Evolutionary conservation across 2,113 vertebrate genomes (phyloP).

Genomic region (Pomatorhinus ruficollis): DNA sequence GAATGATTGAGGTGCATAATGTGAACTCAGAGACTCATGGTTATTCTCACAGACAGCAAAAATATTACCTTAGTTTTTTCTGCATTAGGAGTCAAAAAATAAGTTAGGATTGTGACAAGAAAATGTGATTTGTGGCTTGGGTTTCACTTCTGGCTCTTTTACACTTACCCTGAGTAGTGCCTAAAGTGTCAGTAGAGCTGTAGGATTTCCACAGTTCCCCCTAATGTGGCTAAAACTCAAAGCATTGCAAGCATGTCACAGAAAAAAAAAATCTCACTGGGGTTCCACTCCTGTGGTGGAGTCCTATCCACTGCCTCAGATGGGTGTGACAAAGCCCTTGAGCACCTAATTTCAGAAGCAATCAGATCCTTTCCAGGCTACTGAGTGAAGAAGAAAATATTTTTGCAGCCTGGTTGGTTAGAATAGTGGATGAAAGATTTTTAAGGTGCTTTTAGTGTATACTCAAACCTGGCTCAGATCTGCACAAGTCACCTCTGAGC

Average conservation of each 20-base stretch:
- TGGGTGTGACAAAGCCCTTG: neutral
- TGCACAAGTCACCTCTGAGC: neutral
- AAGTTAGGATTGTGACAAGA: neutral
- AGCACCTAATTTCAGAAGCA: neutral
- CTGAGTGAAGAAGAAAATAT: neutral
- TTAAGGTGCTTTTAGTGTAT: neutral
- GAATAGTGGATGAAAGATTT: neutral
- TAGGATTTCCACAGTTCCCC: neutral
- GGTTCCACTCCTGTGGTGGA: neutral
- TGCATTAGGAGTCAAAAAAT: neutral
- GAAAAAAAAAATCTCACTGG: neutral
- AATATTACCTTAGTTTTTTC: neutral
- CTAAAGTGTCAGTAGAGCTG: neutral
- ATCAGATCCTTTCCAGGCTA: neutral
- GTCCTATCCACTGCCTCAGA: neutral
- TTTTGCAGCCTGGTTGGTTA: neutral
- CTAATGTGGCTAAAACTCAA: neutral
- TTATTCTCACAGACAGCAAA: neutral
- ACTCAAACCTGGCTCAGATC: neutral
- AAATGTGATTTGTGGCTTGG: neutral
- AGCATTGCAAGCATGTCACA: neutral
- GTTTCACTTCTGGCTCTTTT: neutral
- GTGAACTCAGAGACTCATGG: neutral
- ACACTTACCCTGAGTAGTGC: neutral
- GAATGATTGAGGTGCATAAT: neutral